Conservation (phyloP, 2,888 invertebrate species). For the Eilema griseolum region DNA sequence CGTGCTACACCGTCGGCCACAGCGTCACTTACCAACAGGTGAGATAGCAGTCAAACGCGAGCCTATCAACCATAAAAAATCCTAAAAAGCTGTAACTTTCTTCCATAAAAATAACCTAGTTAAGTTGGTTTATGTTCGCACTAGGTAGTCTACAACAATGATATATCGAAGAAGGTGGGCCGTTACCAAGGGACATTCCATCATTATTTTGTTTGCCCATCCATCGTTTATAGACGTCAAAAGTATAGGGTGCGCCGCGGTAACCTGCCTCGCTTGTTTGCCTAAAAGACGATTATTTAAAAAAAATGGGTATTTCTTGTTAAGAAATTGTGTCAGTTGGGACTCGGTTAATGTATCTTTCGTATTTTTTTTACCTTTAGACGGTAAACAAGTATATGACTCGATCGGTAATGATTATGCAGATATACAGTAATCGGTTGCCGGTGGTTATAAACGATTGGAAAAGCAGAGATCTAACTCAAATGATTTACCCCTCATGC, state of each 20-base stretch:
- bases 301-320: conserved; percentile 23
- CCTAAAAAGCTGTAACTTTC: background rate
- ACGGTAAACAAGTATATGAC: background rate
- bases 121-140: background rate
- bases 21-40: no score
- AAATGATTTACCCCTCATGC: no score
- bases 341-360: background rate
- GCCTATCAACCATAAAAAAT: no score
- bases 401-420: no score
- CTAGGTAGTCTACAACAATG: conserved; percentile 6
- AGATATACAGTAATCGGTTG: no score
- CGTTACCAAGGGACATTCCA: conserved; percentile 59
- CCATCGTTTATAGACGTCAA: conserved; percentile 71
- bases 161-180: conserved; percentile 37
- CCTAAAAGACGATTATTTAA: conserved; percentile 50
- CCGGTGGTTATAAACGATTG: no score
- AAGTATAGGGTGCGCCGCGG: conserved; percentile 60
- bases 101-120: background rate
- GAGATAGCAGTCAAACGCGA: no score
- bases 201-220: conserved; percentile 73
- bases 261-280: conserved; percentile 50
- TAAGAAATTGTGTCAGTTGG: background rate
- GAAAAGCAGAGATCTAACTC: no score
- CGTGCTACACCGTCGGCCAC: no score
- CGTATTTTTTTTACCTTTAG: background rate